These are phyloP conservation scores for Dascyllus trimaculatus DNA, from an alignment of 2,113 vertebrate genomes.

Conservation along the genomic window DNA sequence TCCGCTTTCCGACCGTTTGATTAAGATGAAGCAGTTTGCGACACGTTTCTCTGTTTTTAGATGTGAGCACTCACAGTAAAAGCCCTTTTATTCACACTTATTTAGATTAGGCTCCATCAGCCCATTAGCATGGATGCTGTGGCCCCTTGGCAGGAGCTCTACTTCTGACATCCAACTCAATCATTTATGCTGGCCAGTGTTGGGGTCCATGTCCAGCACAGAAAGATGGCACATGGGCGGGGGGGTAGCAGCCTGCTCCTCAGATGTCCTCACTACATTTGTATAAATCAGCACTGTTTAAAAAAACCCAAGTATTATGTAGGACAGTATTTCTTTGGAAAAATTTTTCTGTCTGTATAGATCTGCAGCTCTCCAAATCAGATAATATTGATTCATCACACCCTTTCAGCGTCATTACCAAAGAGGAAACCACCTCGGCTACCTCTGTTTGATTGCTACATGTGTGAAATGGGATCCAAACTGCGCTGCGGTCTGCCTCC, in stretches of 20 bases:
- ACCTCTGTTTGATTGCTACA: slow-evolving; percentile 51
- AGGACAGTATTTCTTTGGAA: slow-evolving; percentile 27
- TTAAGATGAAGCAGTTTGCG: slow-evolving; percentile 48
- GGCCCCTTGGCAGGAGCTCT: slow-evolving; percentile 60
- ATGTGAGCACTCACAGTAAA: slow-evolving; percentile 64
- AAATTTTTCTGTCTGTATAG: background rate
- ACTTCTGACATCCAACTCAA: slow-evolving; percentile 76
- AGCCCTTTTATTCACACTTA: slow-evolving; percentile 74
- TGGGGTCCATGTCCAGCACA: slow-evolving; percentile 63
- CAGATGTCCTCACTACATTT: slow-evolving; percentile 51
- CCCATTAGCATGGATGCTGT: slow-evolving; percentile 70
- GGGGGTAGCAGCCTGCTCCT: slow-evolving; percentile 49
- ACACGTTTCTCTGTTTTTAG: slow-evolving; percentile 47
- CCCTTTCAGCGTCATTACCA: slow-evolving; percentile 36
- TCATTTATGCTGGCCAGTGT: slow-evolving; percentile 71
- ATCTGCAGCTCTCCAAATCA: slow-evolving; percentile 25
- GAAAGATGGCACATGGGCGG: slow-evolving; percentile 64
- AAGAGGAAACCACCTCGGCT: slow-evolving; percentile 24
- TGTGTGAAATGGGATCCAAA: slow-evolving; percentile 63
- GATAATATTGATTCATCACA: slow-evolving; percentile 29
- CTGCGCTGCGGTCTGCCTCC: slow-evolving; percentile 36
- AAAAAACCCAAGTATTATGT: slow-evolving; percentile 30
- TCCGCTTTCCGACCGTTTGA: slow-evolving; percentile 33
- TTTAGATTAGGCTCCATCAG: slow-evolving; percentile 73
- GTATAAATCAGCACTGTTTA: slow-evolving; percentile 49